Evolutionary conservation across 2,888 invertebrate species (phyloP), one percentile per base, ranked within the genome.

Genomic region (Acleris cristana): DNA sequence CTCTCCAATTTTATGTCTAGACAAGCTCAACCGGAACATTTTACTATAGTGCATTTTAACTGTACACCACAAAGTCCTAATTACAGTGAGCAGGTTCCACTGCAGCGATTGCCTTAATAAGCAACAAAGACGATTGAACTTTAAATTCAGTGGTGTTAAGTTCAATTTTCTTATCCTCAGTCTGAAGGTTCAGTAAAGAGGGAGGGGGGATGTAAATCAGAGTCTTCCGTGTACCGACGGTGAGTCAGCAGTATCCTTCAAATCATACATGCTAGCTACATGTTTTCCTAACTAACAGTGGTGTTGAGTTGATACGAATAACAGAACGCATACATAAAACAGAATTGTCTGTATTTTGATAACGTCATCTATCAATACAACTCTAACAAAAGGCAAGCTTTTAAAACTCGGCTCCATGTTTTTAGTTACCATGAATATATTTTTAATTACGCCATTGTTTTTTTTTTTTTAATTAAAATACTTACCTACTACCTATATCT

Each of bases 111-210:
- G 30, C 19, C 45, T 64, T 59, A 34, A 21, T 12, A 10, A 4
- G 23, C 18, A 23, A 55, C 54, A 40, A 48, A 54, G 34, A 44
- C 26, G 54, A 34, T 65, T 54, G 45, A 21, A 54, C 59, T 65
- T 19, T 52, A 53, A 57, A 44, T 16, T 10, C 2, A 57, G 16
- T n/a, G 16, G 7, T 7, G 34, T 57, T 51, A 19, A 51, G 57
- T 57, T 40, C 30, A 55, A 55, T 65, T 65, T 53, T 12, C 12
- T 53, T 12, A 21, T n/a, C 5, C 34, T 34, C 8, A 34, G 34
- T 40, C 10, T 6, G 21, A 40, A 49, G 49, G 53, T 45, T 45
- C 26, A 21, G 5, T 26, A 34, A 49, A 48, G 58, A 53, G 48
- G 18, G 44, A n/a, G 26, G 30, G 26, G 30, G 8, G 0, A 8